Percentiles rank a stretch among this genome's conserved stretches.
phyloP scores from a whole-genome alignment of 1,140 invertebrate genomes.

The Himalopsyche phryganea region DNA sequence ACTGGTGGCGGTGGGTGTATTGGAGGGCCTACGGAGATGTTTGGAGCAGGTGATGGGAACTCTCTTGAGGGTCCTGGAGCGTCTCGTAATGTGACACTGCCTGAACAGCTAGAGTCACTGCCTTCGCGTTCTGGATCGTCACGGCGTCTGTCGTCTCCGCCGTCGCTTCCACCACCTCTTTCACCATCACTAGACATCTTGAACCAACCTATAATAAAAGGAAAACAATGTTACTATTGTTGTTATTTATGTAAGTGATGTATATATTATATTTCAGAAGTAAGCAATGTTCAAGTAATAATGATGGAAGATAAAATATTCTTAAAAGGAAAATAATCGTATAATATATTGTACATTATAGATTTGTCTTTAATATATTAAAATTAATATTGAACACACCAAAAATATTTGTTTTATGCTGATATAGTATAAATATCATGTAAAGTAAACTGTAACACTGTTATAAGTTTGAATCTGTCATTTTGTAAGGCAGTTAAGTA shows the following conservation, averaged over 20 bases:
- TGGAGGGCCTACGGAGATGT: conserved; percentile 83
- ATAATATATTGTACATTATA: too few relatives aligned
- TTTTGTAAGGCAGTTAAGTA: too few relatives aligned
- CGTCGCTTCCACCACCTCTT: conserved; percentile 45
- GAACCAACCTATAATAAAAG: conserved; percentile 52
- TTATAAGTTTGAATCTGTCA: too few relatives aligned
- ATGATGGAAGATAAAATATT: too few relatives aligned
- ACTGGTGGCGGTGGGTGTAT: conserved; percentile 78
- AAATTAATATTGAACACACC: too few relatives aligned
- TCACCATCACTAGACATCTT: conserved; percentile 49
- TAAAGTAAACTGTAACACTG: too few relatives aligned
- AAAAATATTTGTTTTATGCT: too few relatives aligned
- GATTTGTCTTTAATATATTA: too few relatives aligned
- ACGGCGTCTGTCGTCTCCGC: conserved; percentile 49
- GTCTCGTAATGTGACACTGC: conserved; percentile 50
- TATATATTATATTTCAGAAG: too few relatives aligned
- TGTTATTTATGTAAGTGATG: neutral
- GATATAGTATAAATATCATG: too few relatives aligned
- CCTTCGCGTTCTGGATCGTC: conserved; percentile 60
- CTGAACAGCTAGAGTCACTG: conserved; percentile 64
- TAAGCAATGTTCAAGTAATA: too few relatives aligned
- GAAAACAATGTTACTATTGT: neutral
- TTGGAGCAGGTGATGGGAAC: conserved; percentile 70
- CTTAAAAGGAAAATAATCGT: too few relatives aligned
- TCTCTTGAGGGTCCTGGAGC: conserved; percentile 55